phyloP scores from a whole-genome alignment of 2,888 invertebrate species.

The Trichopoda pennipes region DNA sequence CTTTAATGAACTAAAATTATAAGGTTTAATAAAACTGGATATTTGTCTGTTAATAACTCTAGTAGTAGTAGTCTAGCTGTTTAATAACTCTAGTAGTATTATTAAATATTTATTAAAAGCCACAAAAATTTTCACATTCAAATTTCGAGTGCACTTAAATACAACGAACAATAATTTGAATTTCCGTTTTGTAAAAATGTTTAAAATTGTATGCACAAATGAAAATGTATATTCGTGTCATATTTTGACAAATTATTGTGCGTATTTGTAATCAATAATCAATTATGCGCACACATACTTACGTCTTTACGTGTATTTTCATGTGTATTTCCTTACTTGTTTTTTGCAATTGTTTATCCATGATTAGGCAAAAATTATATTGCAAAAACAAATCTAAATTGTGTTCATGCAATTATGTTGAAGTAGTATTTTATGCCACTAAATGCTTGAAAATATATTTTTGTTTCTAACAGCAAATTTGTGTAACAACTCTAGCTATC shows the following conservation, averaged over 20 bases:
- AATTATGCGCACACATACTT: background rate
- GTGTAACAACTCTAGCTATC: too few species aligned
- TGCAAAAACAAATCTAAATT: background rate
- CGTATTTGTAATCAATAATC: conserved; percentile 44
- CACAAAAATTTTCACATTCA: background rate
- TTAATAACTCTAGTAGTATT: too few species aligned
- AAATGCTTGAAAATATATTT: background rate
- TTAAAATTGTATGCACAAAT: background rate
- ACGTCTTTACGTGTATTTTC: background rate
- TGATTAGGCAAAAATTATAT: conserved; percentile 13
- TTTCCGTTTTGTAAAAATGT: background rate
- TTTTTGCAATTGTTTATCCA: background rate
- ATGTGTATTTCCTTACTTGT: background rate
- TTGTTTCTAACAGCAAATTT: too few species aligned
- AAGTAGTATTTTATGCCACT: background rate
- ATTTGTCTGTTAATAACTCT: too few species aligned
- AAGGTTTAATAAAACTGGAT: too few species aligned
- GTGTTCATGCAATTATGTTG: background rate
- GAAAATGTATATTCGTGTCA: background rate
- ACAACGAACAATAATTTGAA: background rate
- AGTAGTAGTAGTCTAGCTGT: too few species aligned
- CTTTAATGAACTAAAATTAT: too few species aligned
- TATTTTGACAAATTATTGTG: conserved; percentile 33
- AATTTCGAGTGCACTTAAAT: background rate
- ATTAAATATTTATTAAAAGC: too few species aligned